Base-by-base conservation (phyloP, 2,113 vertebrate genomes). In the Clarias macrocephalus region DNA sequence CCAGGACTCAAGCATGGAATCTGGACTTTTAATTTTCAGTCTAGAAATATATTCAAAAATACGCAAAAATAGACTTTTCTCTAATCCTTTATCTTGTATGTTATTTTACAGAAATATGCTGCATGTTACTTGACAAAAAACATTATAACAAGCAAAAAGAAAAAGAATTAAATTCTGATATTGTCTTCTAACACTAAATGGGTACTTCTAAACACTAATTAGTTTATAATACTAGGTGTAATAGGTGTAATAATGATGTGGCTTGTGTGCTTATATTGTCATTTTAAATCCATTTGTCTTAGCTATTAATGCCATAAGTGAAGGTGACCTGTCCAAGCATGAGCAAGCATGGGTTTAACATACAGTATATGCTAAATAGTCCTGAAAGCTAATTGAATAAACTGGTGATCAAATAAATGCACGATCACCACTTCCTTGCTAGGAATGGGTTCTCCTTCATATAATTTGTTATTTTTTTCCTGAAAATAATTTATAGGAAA, bases 321-420 rank as follows among this genome's bases (percentile, higher is more conserved):
- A 75, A 75, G 21, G 72, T 75, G 72, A 75, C 72, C 21, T 52
- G 21, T 12, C 25, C 37, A 75, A 52, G 68, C 8, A 42, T 72
- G 68, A 37, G 33, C 37, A 75, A 52, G 68, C 8, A 42, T 72
- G 68, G 37, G 33, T 42, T 68, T 30, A 37, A 72, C 10, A 18
- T 48, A 15, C 3, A 37, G 2, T 37, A 3, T 54, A 62, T 77
- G 5, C 57, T 63, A 60, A 76, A 63, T 48, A 42, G 37, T 52
- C 84, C 18, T 60, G 12, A 42, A 84, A 76, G 83, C 59, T 54
- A 75, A 54, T 52, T 63, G 33, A 57, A 85, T 25, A n/a, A 48
- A 66, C 73, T 79, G 7, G 37, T 85, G 10, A 76, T 76, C 10
- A 5, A 66, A 54, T 52, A 79, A 79, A 28, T 65, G n/a, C 28